Evolutionary conservation across 2,113 vertebrate genomes (phyloP).

Genomic region (Sorex araneus): DNA sequence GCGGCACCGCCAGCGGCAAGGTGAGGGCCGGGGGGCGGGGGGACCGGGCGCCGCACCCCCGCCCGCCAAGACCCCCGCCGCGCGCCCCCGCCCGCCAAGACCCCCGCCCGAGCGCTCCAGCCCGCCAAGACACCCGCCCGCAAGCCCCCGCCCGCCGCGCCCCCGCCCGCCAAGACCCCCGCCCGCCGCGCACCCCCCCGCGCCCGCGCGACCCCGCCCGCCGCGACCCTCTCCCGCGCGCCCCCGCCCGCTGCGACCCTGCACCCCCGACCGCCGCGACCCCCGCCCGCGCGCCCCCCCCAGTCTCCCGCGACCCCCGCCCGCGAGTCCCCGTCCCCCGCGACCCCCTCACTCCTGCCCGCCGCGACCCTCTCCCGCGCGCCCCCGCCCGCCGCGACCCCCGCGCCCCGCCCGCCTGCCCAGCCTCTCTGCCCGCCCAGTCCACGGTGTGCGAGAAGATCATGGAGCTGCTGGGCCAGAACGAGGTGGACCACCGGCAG

Average conservation of each 20-base stretch:
- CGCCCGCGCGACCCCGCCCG: not conserved
- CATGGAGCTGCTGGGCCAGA: conserved; percentile 98
- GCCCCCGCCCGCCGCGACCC: not conserved
- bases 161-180: too few relatives aligned
- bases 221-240: not conserved
- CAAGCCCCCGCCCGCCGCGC: not conserved
- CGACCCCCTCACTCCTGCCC: not conserved
- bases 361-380: not conserved
- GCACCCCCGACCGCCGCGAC: too few relatives aligned
- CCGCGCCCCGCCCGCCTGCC: not conserved
- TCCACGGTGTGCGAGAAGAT: conserved; percentile 99
- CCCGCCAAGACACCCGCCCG: not conserved
- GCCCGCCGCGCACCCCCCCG: too few relatives aligned
- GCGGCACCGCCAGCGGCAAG: conserved; percentile 97
- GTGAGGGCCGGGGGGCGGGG: conserved; percentile 80
- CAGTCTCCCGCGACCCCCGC: too few relatives aligned
- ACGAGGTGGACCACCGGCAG: conserved; percentile 96
- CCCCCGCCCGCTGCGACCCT: not conserved
- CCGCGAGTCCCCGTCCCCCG: too few relatives aligned
- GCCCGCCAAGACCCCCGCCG: not conserved
- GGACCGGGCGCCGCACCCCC: not conserved
- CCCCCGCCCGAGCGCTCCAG: not conserved
- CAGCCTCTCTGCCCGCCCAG: conserved; percentile 82
- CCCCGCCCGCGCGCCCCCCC: not conserved
- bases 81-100: not conserved